Evolutionary conservation across 2,888 invertebrate species (phyloP).

Genomic region (Drosophila nr. perissopoda): DNA sequence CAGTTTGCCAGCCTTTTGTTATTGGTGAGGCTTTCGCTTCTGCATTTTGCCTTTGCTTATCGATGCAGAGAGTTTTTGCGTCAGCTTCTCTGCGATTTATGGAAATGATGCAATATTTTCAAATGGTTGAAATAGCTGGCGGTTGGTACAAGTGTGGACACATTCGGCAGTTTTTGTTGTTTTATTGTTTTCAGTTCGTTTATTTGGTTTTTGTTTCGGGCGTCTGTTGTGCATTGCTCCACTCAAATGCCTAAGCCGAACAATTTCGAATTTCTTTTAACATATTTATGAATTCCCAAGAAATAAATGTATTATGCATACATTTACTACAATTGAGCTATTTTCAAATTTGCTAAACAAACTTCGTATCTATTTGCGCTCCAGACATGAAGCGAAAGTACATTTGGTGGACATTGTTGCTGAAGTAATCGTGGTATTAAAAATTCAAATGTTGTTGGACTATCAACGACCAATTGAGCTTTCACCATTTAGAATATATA

Average conservation of each 20-base stretch:
- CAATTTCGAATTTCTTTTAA: conserved; percentile 24
- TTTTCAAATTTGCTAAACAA: not conserved
- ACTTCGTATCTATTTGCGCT: not conserved
- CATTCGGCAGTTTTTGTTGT: conserved; percentile 17
- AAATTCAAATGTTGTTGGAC: conserved; percentile 1
- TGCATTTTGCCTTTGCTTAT: conserved; percentile 63
- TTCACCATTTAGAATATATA: not conserved
- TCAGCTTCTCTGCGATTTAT: conserved; percentile 61
- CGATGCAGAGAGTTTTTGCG: conserved; percentile 55
- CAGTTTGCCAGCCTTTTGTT: conserved; percentile 78
- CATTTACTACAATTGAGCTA: not conserved
- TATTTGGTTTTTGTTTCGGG: conserved; percentile 19
- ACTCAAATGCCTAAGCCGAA: conserved; percentile 18
- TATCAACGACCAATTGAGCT: not conserved
- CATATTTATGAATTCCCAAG: not conserved
- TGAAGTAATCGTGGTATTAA: not conserved
- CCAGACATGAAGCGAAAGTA: not conserved
- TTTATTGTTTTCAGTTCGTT: conserved; percentile 28
- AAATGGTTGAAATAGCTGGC: conserved; percentile 6
- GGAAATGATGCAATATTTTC: conserved; percentile 77
- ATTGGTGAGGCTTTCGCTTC: conserved; percentile 72
- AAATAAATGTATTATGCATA: conserved; percentile 3
- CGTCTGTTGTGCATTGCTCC: conserved; percentile 11
- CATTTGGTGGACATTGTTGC: not conserved
- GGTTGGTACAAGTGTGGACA: not conserved